These are phyloP conservation scores for Ophion costatus DNA, from an alignment of 2,888 invertebrate species.

Conservation along the genomic window DNA sequence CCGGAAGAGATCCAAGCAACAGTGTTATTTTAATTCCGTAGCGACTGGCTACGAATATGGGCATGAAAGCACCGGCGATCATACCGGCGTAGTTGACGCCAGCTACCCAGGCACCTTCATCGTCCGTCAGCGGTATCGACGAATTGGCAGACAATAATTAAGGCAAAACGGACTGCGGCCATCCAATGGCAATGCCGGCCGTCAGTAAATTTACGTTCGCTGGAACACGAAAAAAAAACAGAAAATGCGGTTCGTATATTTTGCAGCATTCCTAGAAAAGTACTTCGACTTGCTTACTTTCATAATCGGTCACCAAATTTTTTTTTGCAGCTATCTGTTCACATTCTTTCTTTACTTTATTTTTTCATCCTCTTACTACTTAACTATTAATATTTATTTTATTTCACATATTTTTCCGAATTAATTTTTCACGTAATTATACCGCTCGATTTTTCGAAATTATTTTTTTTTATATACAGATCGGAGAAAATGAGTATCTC, in stretches of 20 bases:
- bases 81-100: slow-evolving; percentile 60
- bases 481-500: no score
- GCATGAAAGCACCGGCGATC: slow-evolving; percentile 52
- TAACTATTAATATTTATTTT: no score
- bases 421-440: no score
- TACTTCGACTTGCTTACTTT: background rate
- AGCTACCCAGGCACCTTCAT: slow-evolving; percentile 62
- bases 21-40: slow-evolving; percentile 52
- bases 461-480: no score
- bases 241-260: no score
- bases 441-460: no score
- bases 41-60: slow-evolving; percentile 38
- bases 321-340: no score
- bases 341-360: no score
- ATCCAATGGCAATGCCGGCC: slow-evolving; percentile 58
- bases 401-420: no score
- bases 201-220: slow-evolving; percentile 61
- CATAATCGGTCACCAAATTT: no score
- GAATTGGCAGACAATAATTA: slow-evolving; percentile 49
- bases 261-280: background rate
- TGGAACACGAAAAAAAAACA: slow-evolving; percentile 30
- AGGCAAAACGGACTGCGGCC: slow-evolving; percentile 64
- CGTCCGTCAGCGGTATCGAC: slow-evolving; percentile 41
- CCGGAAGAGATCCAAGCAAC: slow-evolving; percentile 41
- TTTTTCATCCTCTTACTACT: no score